These are phyloP conservation scores for Epistrophe eligans DNA, from an alignment of 2,888 invertebrate species.

Conservation along the genomic window DNA sequence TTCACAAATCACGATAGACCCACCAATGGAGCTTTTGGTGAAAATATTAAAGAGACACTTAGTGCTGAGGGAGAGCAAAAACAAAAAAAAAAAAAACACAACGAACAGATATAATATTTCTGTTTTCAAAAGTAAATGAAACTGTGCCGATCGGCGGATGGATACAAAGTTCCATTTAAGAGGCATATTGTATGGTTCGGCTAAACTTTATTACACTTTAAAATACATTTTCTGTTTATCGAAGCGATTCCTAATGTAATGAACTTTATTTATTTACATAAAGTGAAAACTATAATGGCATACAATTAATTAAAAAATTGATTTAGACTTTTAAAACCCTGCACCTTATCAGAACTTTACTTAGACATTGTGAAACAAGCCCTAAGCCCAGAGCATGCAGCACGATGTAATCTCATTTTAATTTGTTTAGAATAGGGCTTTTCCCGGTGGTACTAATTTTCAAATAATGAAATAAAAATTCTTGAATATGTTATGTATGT, in stretches of 20 bases:
- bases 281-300: no score
- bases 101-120: constrained; percentile 60
- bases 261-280: no score
- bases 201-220: constrained; percentile 28
- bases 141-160: constrained; percentile 38
- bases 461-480: no score
- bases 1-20: not conserved
- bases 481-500: no score
- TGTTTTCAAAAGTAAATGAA: constrained; percentile 47
- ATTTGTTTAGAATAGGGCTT: no score
- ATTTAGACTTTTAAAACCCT: no score
- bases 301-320: no score
- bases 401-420: no score
- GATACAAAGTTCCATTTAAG: constrained; percentile 18
- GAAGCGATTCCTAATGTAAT: not conserved
- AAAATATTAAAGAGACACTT: constrained; percentile 39
- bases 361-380: no score
- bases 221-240: not conserved
- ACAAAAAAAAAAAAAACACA: constrained; percentile 18
- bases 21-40: constrained; percentile 35
- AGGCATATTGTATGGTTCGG: constrained; percentile 9
- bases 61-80: constrained; percentile 24
- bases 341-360: no score
- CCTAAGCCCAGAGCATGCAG: no score
- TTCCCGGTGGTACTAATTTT: no score